Evolutionary conservation across 2,797 vertebrate species (phyloP).

Genomic region (Margarornis squamiger): DNA sequence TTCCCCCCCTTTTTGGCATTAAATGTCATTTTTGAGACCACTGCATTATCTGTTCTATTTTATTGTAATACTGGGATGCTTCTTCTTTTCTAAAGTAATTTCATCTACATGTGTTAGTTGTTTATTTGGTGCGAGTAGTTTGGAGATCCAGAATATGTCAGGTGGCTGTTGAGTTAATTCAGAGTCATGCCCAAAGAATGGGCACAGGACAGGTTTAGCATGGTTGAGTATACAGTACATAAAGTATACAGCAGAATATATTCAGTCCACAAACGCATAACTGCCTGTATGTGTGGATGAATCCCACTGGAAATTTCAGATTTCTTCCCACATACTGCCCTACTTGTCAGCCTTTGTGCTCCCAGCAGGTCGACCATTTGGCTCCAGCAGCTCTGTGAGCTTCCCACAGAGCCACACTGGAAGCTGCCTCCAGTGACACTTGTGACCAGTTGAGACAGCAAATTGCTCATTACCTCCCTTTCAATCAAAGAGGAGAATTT

Average conservation of each 20-base stretch:
- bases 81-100: not conserved
- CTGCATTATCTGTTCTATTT: not conserved
- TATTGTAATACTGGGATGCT: not conserved
- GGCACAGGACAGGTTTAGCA: not conserved
- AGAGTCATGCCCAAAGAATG: not conserved
- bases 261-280: not conserved
- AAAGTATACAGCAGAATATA: not conserved
- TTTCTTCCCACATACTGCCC: not conserved
- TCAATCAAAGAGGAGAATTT: not conserved
- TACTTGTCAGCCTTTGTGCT: conserved; percentile 8
- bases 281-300: not conserved
- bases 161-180: not conserved
- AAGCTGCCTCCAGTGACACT: not conserved
- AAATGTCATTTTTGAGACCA: not conserved
- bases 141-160: not conserved
- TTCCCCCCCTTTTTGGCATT: not conserved
- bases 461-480: not conserved
- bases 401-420: conserved; percentile 1
- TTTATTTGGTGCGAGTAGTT: not conserved
- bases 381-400: not conserved
- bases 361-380: conserved; percentile 31
- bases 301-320: not conserved
- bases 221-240: not conserved
- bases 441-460: not conserved
- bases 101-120: not conserved